phyloP scores from a whole-genome alignment of 2,888 invertebrate species.

The Leptinotarsa juncta region DNA sequence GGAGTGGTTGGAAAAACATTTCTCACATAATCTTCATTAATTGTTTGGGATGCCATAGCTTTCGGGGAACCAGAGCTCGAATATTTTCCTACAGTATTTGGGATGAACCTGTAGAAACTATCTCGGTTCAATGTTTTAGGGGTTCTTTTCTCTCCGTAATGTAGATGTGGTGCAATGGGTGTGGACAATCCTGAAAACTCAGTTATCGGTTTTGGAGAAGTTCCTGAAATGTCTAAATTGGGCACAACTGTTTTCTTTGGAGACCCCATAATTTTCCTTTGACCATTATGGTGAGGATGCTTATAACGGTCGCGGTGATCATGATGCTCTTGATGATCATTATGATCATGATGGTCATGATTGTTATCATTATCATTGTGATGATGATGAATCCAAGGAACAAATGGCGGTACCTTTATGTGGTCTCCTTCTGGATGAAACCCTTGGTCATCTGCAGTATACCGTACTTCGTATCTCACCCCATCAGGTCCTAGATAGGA shows the following conservation, averaged over 20 bases:
- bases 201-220: conserved; percentile 22
- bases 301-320: too few relatives aligned
- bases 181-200: conserved; percentile 18
- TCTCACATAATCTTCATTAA: neutral
- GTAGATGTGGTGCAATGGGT: neutral
- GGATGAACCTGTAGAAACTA: neutral
- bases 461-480: conserved; percentile 62
- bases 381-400: conserved; percentile 50
- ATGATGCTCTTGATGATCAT: neutral
- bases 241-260: neutral
- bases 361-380: conserved; percentile 19
- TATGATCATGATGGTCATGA: neutral
- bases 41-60: neutral
- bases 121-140: neutral
- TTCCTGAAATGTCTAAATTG: conserved; percentile 9
- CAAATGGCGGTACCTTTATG: conserved; percentile 55
- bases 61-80: neutral
- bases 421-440: conserved; percentile 56
- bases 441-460: conserved; percentile 67
- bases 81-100: neutral
- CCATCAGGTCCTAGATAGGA: conserved; percentile 67
- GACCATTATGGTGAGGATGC: too few relatives aligned
- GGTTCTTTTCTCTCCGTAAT: neutral
- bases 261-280: neutral
- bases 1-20: neutral